A percentile compares a stretch with the other conserved stretches of the same genome.
phyloP scores from a whole-genome alignment of 2,113 vertebrate genomes.

The Oryzias woworae region DNA sequence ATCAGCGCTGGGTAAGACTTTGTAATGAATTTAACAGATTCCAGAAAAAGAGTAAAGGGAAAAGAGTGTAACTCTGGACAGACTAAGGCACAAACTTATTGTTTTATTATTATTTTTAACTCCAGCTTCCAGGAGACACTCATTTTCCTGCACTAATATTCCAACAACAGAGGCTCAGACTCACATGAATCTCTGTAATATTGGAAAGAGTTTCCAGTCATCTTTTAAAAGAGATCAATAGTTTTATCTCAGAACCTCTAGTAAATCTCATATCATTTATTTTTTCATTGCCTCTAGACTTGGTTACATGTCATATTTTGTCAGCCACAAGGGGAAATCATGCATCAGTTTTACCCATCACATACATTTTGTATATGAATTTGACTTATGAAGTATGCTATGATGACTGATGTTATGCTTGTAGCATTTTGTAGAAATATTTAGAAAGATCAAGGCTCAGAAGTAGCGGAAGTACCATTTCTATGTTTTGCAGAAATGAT shows the following conservation, averaged over 20 bases:
- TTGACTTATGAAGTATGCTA: too few species aligned
- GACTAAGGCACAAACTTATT: constrained; percentile 26
- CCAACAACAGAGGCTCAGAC: constrained; percentile 38
- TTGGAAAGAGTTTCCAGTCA: constrained; percentile 35
- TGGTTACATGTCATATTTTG: too few species aligned
- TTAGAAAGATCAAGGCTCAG: too few species aligned
- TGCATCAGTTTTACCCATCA: too few species aligned
- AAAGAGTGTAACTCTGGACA: constrained; percentile 33
- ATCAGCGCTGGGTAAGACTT: constrained; percentile 1
- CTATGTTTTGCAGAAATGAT: too few species aligned
- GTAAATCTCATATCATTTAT: constrained; percentile 23
- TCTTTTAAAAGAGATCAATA: constrained; percentile 35
- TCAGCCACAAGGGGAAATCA: too few species aligned
- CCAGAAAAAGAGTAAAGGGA: constrained; percentile 16
- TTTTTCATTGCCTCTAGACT: too few species aligned
- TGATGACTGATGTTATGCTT: too few species aligned
- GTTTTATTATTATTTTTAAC: constrained; percentile 35
- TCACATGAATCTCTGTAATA: constrained; percentile 54
- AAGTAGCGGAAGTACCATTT: too few species aligned
- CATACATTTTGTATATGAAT: too few species aligned
- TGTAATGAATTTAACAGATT: constrained; percentile 42
- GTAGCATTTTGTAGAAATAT: too few species aligned
- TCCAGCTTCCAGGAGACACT: constrained; percentile 26
- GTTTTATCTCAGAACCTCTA: constrained; percentile 8
- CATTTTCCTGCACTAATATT: constrained; percentile 36